phyloP scores from a whole-genome alignment of 1,140 invertebrate species.

The Aphidius gifuensis region DNA sequence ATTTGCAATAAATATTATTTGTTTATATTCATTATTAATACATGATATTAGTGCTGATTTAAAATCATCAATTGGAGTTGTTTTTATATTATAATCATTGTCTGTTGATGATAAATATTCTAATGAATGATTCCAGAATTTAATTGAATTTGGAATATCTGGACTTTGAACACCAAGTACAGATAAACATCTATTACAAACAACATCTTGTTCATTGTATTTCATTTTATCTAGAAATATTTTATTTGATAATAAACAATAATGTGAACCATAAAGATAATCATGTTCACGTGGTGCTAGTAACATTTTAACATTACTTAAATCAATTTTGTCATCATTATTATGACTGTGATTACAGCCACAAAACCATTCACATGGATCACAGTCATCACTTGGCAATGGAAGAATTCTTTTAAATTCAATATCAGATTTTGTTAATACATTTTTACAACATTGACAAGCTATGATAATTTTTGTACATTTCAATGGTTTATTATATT shows the following conservation, averaged over 20 bases:
- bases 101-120: conserved; percentile 31
- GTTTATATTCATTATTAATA: conserved; percentile 31
- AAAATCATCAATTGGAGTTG: conserved; percentile 43
- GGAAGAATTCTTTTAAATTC: conserved; percentile 42
- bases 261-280: conserved; percentile 45
- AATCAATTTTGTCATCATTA: conserved; percentile 4
- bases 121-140: conserved; percentile 47
- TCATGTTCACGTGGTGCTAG: conserved; percentile 39
- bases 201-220: conserved; percentile 29
- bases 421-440: conserved; percentile 35
- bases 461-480: conserved; percentile 24
- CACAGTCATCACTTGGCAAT: conserved; percentile 42
- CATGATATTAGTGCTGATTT: conserved; percentile 37
- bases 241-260: conserved; percentile 35
- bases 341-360: conserved; percentile 35
- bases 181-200: conserved; percentile 43
- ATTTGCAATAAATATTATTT: conserved; percentile 40
- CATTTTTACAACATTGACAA: conserved; percentile 40
- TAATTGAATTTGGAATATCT: conserved; percentile 31
- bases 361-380: conserved; percentile 50
- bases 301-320: conserved; percentile 18
- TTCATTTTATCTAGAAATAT: conserved; percentile 36
- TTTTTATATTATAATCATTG: conserved; percentile 22
- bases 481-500: conserved; percentile 28
- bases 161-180: conserved; percentile 37